These are phyloP conservation scores for Pardosa pseudoannulata DNA, from an alignment of 2,888 invertebrate species.

Conservation along the genomic window DNA sequence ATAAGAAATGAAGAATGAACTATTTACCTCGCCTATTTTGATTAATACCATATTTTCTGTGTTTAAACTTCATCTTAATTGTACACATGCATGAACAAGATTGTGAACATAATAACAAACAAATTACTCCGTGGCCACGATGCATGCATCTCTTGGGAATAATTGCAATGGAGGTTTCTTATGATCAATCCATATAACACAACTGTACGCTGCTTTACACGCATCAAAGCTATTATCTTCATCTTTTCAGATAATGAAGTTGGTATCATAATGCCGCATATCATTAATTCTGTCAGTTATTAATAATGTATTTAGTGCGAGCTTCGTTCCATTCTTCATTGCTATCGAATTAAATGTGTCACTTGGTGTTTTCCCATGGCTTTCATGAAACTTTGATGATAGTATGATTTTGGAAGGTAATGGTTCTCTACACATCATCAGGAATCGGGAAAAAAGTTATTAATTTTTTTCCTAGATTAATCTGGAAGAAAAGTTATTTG, in stretches of 20 bases:
- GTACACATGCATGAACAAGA: neutral
- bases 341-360: slow-evolving; percentile 14
- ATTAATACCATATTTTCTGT: too few species aligned
- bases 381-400: slow-evolving; percentile 12
- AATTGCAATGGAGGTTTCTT: neutral
- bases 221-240: slow-evolving; percentile 19
- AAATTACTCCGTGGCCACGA: neutral
- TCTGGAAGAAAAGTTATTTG: neutral
- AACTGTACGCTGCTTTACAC: slow-evolving; percentile 1
- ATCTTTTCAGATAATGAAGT: slow-evolving; percentile 17
- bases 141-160: neutral
- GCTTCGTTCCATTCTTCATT: slow-evolving; percentile 1
- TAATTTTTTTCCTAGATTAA: neutral
- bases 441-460: neutral
- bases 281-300: slow-evolving; percentile 19
- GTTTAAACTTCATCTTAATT: neutral
- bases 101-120: neutral
- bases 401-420: neutral
- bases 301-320: neutral
- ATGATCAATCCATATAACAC: slow-evolving; percentile 7
- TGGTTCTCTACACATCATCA: neutral
- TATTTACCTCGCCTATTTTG: too few species aligned
- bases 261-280: slow-evolving; percentile 13
- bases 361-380: slow-evolving; percentile 17
- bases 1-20: too few species aligned